These are phyloP conservation scores for Trilocha varians DNA, from an alignment of 2,888 invertebrate species.

Conservation along the genomic window DNA sequence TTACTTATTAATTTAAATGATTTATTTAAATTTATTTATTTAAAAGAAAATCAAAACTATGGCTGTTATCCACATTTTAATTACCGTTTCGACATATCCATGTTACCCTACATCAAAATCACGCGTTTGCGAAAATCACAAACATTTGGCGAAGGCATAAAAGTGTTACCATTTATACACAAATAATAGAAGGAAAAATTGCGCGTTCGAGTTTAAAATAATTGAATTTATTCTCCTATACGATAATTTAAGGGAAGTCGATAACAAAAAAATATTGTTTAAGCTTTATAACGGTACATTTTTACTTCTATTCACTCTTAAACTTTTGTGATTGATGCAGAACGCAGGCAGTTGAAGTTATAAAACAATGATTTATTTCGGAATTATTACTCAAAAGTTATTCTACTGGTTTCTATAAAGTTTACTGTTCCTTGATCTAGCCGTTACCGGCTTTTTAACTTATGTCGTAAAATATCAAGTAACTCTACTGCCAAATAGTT, in stretches of 20 bases:
- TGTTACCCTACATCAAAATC: conserved; percentile 14
- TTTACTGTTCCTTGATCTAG: too few species aligned
- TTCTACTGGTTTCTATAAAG: too few species aligned
- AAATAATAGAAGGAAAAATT: conserved; percentile 35
- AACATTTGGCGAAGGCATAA: conserved; percentile 35
- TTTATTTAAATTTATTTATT: too few species aligned
- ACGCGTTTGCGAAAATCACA: conserved; percentile 10
- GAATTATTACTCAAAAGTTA: too few species aligned
- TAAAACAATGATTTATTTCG: background rate
- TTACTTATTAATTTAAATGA: too few species aligned
- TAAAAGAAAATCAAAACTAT: too few species aligned
- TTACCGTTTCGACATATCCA: conserved; percentile 13
- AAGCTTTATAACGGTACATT: background rate
- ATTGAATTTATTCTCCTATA: background rate
- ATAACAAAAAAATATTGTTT: background rate
- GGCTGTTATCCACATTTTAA: too few species aligned
- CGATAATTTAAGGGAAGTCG: background rate
- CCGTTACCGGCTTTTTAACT: too few species aligned
- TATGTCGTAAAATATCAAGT: too few species aligned
- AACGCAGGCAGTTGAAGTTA: too few species aligned
- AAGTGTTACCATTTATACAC: conserved; percentile 28
- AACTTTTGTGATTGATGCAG: too few species aligned
- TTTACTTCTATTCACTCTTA: background rate
- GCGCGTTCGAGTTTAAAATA: conserved; percentile 13
- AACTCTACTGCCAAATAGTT: background rate